Conservation (phyloP, 2,888 invertebrate species). For the Nebria salina region DNA sequence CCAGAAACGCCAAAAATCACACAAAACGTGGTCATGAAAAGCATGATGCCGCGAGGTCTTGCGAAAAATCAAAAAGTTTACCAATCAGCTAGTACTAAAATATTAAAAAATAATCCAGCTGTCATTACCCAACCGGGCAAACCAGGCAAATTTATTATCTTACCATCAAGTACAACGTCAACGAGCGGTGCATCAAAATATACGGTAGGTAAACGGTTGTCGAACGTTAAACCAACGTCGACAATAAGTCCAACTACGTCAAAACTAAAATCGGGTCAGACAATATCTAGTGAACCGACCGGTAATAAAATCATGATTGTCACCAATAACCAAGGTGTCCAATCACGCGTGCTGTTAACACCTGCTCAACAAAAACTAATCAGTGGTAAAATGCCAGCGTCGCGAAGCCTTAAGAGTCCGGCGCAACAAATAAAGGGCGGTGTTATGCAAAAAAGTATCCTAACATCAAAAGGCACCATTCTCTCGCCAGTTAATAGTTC, state of each 20-base stretch:
- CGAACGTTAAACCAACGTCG: slow-evolving; percentile 61
- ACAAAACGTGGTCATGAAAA: slow-evolving; percentile 48
- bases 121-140: slow-evolving; percentile 53
- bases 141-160: slow-evolving; percentile 54
- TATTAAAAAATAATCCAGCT: slow-evolving; percentile 52
- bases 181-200: slow-evolving; percentile 53
- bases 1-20: slow-evolving; percentile 47
- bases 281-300: slow-evolving; percentile 54
- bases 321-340: slow-evolving; percentile 70
- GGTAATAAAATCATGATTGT: slow-evolving; percentile 72
- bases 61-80: slow-evolving; percentile 50
- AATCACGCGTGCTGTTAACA: slow-evolving; percentile 69
- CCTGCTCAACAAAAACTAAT: slow-evolving; percentile 71
- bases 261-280: slow-evolving; percentile 59
- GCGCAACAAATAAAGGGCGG: slow-evolving; percentile 49
- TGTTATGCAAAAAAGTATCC: slow-evolving; percentile 49
- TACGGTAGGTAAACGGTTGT: slow-evolving; percentile 60
- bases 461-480: slow-evolving; percentile 51
- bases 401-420: slow-evolving; percentile 26
- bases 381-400: slow-evolving; percentile 63
- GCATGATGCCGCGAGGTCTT: slow-evolving; percentile 33
- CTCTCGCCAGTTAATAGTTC: slow-evolving; percentile 45
- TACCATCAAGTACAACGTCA: slow-evolving; percentile 50
- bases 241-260: slow-evolving; percentile 59
- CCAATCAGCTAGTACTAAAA: slow-evolving; percentile 52